These are phyloP conservation scores for Ypsolopha scabrella DNA, from an alignment of 2,888 invertebrate species.

Conservation along the genomic window DNA sequence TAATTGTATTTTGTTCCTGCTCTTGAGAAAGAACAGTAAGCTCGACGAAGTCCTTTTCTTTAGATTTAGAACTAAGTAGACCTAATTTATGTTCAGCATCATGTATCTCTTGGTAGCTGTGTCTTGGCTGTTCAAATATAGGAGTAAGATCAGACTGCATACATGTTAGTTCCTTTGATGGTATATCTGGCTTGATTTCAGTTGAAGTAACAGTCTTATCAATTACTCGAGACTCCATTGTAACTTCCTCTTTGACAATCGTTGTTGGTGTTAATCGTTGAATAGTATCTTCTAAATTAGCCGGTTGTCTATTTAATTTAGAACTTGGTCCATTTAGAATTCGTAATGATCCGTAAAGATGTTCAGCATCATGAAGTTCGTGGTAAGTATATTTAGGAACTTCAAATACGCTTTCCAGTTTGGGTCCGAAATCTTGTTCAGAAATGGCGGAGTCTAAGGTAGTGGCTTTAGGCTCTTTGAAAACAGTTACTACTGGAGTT, in stretches of 20 bases:
- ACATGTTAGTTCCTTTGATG: neutral
- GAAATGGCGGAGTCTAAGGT: neutral
- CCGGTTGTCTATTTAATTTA: too few species aligned
- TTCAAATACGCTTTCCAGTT: slow-evolving; percentile 17
- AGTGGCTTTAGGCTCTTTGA: neutral
- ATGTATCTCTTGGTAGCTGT: slow-evolving; percentile 31
- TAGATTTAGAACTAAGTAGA: neutral
- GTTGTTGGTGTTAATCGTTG: too few species aligned
- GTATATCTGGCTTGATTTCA: neutral
- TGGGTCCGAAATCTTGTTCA: neutral
- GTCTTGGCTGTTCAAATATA: slow-evolving; percentile 9
- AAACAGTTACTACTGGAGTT: neutral
- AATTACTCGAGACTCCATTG: too few species aligned
- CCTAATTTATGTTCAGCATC: slow-evolving; percentile 22
- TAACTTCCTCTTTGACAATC: too few species aligned
- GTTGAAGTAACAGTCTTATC: neutral
- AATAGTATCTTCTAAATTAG: too few species aligned
- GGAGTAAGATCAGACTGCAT: neutral
- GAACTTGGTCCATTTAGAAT: slow-evolving; percentile 3
- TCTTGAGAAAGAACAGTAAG: too few species aligned
- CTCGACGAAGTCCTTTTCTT: neutral
- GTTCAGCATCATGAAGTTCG: slow-evolving; percentile 35
- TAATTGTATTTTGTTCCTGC: too few species aligned
- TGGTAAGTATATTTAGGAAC: slow-evolving; percentile 29
- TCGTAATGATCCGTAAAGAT: slow-evolving; percentile 17